Evolutionary conservation across 2,888 invertebrate species (phyloP), one percentile per base, ranked within the genome.

Genomic region (Tyria jacobaeae): DNA sequence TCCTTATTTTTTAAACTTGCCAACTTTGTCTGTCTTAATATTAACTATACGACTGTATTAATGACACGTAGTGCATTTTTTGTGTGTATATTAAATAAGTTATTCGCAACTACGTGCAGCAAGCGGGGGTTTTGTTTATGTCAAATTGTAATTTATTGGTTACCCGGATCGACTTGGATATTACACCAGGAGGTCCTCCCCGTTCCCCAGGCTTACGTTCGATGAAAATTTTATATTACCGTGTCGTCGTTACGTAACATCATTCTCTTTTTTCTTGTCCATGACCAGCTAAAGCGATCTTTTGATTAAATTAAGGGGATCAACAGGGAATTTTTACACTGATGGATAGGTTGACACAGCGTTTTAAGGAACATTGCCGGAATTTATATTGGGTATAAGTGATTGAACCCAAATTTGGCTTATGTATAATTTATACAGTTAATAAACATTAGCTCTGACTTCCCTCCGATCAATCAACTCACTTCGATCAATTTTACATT

Each of bases 231-330:
- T 90, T 91, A 92, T 92, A 92, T 91, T 82, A 83, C 84, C 87
- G 86, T 89, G 86, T 87, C 81, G 86, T 83, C 85, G 88, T 90
- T 88, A 82, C 86, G 89, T 90, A 85, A 85, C 89, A 89, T 93
- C 92, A 90, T 92, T 78, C 86, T 78, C 87, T 89, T 93, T 91
- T 92, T 92, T 92, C 90, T 91, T 88, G 82, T 82, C 85, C 90
- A 84, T 85, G 89, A 89, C 89, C 88, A 85, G 89, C 90, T 84
- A 81, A 89, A 92, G 90, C 92, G 91, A 91, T 91, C 89, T 92
- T 92, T 92, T 92, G 94, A 94, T 94, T 93, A 93, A 93, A 94
- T 93, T 92, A 91, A 89, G 90, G 92, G 91, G 91, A 90, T 92
- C 91, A 91, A 86, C 87, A 71, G 88, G 87, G 91, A 90, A 93